phyloP scores from a whole-genome alignment of 1,140 invertebrate species.

The Hermetia illucens region DNA sequence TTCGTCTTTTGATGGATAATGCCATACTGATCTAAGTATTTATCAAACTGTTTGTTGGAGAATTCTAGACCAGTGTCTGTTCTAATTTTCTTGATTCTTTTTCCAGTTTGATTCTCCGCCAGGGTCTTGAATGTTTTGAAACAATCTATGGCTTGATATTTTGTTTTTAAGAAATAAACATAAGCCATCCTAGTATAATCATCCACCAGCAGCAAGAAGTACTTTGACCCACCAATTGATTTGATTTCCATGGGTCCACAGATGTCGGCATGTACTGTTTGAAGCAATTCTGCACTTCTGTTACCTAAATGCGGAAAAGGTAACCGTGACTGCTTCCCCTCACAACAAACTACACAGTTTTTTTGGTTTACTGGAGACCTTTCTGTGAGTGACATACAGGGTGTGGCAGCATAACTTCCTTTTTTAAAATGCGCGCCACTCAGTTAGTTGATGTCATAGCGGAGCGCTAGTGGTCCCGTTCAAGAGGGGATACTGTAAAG shows the following conservation, averaged over 20 bases:
- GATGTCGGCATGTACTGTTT: constrained; percentile 21
- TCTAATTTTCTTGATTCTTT: constrained; percentile 11
- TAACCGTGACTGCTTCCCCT: not conserved
- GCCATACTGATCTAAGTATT: constrained; percentile 7
- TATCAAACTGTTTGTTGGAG: constrained; percentile 9
- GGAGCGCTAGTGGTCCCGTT: too few species aligned
- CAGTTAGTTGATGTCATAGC: too few species aligned
- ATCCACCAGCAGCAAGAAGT: constrained; percentile 19
- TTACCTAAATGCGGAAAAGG: not conserved
- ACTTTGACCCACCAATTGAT: constrained; percentile 11
- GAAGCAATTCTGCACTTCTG: constrained; percentile 10
- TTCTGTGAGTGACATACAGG: too few species aligned
- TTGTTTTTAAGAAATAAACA: constrained; percentile 19
- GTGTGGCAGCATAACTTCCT: too few species aligned
- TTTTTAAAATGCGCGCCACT: too few species aligned
- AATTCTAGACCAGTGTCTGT: constrained; percentile 17
- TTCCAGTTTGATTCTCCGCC: constrained; percentile 10
- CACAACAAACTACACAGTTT: not conserved
- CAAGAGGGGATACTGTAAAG: too few species aligned
- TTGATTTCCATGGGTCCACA: constrained; percentile 19
- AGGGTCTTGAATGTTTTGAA: constrained; percentile 6
- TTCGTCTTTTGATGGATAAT: constrained; percentile 13
- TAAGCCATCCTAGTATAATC: constrained; percentile 12
- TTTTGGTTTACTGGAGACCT: too few species aligned
- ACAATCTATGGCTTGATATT: constrained; percentile 13